These are phyloP conservation scores for Dasysyrphus tricinctus DNA, from an alignment of 2,888 invertebrate species.

Conservation along the genomic window DNA sequence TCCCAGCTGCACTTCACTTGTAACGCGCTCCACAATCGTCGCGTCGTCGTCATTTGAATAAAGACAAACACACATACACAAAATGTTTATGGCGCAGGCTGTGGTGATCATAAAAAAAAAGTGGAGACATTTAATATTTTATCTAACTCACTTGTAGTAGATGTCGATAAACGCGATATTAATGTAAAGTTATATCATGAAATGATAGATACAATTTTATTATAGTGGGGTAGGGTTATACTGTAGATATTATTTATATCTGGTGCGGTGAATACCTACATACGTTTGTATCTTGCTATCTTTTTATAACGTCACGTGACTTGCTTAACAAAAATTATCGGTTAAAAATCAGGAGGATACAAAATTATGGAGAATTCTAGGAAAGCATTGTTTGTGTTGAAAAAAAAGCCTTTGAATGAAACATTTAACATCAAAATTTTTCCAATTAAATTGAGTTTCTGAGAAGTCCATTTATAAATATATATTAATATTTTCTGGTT, in stretches of 20 bases:
- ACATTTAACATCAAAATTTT: no score
- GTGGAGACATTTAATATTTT: constrained; percentile 27
- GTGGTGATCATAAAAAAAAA: constrained; percentile 59
- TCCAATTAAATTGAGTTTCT: no score
- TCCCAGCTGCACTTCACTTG: constrained; percentile 52
- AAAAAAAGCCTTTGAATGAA: no score
- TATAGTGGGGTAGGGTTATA: constrained; percentile 2
- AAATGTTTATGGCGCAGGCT: constrained; percentile 59
- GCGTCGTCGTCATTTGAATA: neutral
- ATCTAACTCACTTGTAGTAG: constrained; percentile 50
- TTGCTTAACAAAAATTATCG: neutral
- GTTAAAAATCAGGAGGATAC: neutral
- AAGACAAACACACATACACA: neutral
- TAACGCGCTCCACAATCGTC: constrained; percentile 1
- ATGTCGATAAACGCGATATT: neutral
- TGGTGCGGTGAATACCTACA: neutral
- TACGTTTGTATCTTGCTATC: no score
- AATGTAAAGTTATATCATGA: constrained; percentile 16
- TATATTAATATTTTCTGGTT: no score
- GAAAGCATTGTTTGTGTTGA: neutral
- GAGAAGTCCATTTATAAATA: no score
- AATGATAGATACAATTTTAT: constrained; percentile 2
- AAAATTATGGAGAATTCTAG: neutral
- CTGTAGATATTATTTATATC: neutral
- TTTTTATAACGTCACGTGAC: neutral